Evolutionary conservation across 2,113 vertebrate species (phyloP), one percentile per base, ranked within the genome.

Genomic region (Muntiacus muntjak): DNA sequence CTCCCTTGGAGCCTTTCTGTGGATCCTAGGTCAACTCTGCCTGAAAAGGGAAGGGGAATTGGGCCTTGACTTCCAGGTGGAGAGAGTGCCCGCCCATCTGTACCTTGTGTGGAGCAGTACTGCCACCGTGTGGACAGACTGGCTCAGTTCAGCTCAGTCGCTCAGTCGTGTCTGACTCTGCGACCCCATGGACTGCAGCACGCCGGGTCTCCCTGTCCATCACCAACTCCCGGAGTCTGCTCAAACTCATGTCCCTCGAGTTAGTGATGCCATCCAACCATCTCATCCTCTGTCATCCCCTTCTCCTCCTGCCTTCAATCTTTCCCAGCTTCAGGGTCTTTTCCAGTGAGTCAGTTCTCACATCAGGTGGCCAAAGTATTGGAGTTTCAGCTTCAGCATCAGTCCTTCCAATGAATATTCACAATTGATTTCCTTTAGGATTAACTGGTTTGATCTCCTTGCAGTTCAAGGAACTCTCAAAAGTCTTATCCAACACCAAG

Each of bases 81-180:
- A 52, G 50, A 7, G 7, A 1, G 33, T 5, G 12, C 3, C 43
- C 0, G 0, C 13, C 33, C 10, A 21, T 2, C 21, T n/a, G 58
- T 7, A 13, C 16, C 47, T 58, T 26, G 1, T 12, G 52, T 97
- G 89, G 93, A 93, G 93, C 76, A 13, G 54, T 55, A 82, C 95
- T 97, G 98, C 96, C 98, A 91, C 95, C 96, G 0, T 84, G 98
- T 97, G 98, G 97, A 23, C 55, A 23, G 1, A 33, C 2, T 1
- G 55, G 71, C 17, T 58, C 10, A 23, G 10, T 71, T 21, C 64
- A 11, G 67, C 23, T 74, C 19, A 25, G 62, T 71, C 2, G 0
- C 19, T 74, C n/a, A 40, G 67, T 71, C 10, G 5, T 6, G 67
- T 74, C 10, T 0, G 10, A 74, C 36, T 71, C 67, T 74, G 67